These are phyloP conservation scores for Arbacia lixula DNA, from an alignment of 53 echinoderm and acorn worm genomes.

Conservation along the genomic window DNA sequence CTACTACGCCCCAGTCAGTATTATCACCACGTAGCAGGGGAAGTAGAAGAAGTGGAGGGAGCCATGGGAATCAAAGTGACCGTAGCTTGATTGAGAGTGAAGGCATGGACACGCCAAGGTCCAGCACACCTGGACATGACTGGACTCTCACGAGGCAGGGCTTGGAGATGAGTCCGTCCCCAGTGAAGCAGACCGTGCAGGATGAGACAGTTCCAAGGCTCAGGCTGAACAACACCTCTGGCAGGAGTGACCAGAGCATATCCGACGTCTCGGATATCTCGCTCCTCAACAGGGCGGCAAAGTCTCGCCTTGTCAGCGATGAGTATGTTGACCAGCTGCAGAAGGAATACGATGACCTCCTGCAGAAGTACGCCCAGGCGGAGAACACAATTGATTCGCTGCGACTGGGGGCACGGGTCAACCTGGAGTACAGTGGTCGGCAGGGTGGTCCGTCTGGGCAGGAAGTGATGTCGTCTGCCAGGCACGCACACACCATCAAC, in stretches of 20 bases:
- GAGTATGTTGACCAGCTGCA: slow-evolving; percentile 85
- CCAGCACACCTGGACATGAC: slow-evolving; percentile 44
- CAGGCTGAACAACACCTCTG: slow-evolving; percentile 34
- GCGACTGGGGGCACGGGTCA: slow-evolving; percentile 88
- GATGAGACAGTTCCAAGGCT: slow-evolving; percentile 34
- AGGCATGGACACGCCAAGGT: background rate
- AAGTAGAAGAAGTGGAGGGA: slow-evolving; percentile 11
- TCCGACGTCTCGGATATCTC: slow-evolving; percentile 14
- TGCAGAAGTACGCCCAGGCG: slow-evolving; percentile 88
- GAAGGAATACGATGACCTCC: slow-evolving; percentile 83
- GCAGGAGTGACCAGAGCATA: slow-evolving; percentile 14
- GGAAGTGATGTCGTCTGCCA: background rate
- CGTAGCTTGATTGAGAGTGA: slow-evolving; percentile 14
- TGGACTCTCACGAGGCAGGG: slow-evolving; percentile 7
- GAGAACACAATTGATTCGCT: slow-evolving; percentile 94
- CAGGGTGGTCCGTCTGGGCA: slow-evolving; percentile 10
- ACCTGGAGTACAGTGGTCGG: slow-evolving; percentile 58
- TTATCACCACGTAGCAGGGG: slow-evolving; percentile 35
- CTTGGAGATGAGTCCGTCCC: slow-evolving; percentile 35
- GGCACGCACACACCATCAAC: slow-evolving; percentile 7
- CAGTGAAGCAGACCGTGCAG: slow-evolving; percentile 10
- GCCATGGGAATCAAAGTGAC: slow-evolving; percentile 25
- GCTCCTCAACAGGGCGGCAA: slow-evolving; percentile 19
- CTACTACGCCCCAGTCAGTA: slow-evolving; percentile 40
- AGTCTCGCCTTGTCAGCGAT: slow-evolving; percentile 56